Evolutionary conservation across 2,888 invertebrate genomes (phyloP), one percentile per base, ranked within the genome.

Genomic region (Sarcophaga rosellei): DNA sequence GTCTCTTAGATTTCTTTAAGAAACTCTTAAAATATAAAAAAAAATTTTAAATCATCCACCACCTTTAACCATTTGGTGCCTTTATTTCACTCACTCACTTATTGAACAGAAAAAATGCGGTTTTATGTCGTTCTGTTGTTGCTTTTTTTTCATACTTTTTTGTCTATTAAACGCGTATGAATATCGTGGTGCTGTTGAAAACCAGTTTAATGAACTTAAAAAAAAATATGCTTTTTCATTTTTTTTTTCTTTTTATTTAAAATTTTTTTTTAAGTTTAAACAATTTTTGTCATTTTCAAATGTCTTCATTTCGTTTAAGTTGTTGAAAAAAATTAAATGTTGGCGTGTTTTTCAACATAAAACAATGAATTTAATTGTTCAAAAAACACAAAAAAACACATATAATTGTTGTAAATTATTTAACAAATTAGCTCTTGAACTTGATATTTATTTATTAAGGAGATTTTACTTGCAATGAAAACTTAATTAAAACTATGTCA

Each of bases 191-290:
- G 53, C 15, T 77, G 81, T 87, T 82, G 66, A 90, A 92, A 92
- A 92, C 91, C 91, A 91, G 92, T 92, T 92, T 91, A 90, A 90
- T 91, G 90, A 92, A 92, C 91, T 82, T 87, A 61, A 87, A 88
- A 70, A 77, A 79, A 68, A 35, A 76, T 68, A 15, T 79, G 6
- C 66, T 65, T 72, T 62, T 66, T 35, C 35, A 35, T 17, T 1
- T 10, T 47, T 53, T 53, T 53, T 12, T 78, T n/a, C 21, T 23
- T 66, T 23, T 70, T 59, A n/a, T 76, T 68, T 76, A 63, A 79
- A 44, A n/a, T 72, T 20, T 63, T 57, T 77, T 72, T 65, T 75
- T 65, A 12, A 53, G n/a, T 72, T 61, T 53, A 57, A 35, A 69
- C 21, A 20, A 61, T 62, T 68, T 62, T 62, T 21, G n/a, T 45